A percentile compares a stretch with the other conserved stretches of the same genome.
Evolutionary conservation across 2,888 invertebrate genomes (phyloP).

Genomic region (Merodon equestris): DNA sequence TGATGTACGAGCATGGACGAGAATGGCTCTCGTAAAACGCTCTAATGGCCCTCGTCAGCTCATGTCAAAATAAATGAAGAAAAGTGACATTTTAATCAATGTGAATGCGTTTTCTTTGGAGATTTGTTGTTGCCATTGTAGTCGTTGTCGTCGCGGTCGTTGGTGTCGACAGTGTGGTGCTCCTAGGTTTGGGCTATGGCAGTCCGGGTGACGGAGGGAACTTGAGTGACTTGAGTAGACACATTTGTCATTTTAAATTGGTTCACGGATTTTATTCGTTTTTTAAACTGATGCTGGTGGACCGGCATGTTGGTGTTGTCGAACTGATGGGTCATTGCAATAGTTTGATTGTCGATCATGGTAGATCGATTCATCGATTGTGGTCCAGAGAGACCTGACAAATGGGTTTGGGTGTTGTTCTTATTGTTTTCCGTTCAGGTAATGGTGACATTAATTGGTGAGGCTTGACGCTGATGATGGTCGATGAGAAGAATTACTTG

Average conservation of each 20-base stretch:
- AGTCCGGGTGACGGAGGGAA: constrained; percentile 28
- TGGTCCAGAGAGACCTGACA: constrained; percentile 31
- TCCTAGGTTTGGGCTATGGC: constrained; percentile 18
- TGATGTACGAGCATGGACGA: constrained; percentile 58
- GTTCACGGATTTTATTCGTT: constrained; percentile 55
- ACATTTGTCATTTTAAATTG: constrained; percentile 68
- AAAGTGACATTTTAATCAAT: constrained; percentile 78
- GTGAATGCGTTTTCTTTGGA: constrained; percentile 71
- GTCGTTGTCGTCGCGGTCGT: constrained; percentile 11
- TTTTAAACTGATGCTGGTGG: constrained; percentile 24
- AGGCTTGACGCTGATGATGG: constrained; percentile 23
- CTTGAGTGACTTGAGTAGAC: constrained; percentile 53
- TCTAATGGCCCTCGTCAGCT: constrained; percentile 76
- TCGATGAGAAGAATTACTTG: background rate
- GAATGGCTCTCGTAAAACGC: constrained; percentile 65
- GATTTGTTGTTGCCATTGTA: constrained; percentile 7
- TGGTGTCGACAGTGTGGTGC: constrained; percentile 10
- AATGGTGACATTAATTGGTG: constrained; percentile 1
- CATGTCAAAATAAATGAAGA: constrained; percentile 78
- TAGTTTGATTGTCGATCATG: too few species aligned
- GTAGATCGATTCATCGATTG: too few species aligned
- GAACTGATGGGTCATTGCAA: too few species aligned
- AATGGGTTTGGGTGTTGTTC: constrained; percentile 38
- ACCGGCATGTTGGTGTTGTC: constrained; percentile 7
- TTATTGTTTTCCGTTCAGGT: constrained; percentile 51